Percentiles rank a stretch among this genome's conserved stretches.
Evolutionary conservation across 2,888 invertebrate species (phyloP).

Genomic region (Tenthredo notha): DNA sequence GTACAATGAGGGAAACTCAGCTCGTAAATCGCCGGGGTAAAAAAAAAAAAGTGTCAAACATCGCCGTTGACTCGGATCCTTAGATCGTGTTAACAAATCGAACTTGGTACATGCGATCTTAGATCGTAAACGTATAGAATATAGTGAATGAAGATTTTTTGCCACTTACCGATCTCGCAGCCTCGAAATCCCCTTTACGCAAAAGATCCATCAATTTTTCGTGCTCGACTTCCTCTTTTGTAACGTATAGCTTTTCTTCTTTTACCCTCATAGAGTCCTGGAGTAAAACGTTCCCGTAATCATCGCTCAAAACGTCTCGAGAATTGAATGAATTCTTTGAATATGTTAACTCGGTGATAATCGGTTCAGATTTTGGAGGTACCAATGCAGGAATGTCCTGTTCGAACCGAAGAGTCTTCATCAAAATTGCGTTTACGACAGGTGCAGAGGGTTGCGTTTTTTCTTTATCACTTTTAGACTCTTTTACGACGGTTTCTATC

Average conservation of each 20-base stretch:
- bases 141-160: not conserved
- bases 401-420: constrained; percentile 71
- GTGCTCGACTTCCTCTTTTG: constrained; percentile 71
- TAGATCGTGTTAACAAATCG: not conserved
- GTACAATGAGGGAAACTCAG: not conserved
- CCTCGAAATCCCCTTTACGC: constrained; percentile 68
- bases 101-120: not conserved
- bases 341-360: constrained; percentile 19
- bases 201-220: constrained; percentile 71
- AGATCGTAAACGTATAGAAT: not conserved
- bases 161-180: constrained; percentile 71
- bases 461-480: constrained; percentile 5
- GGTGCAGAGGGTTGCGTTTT: not conserved
- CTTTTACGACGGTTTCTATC: not conserved
- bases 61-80: not conserved
- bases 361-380: constrained; percentile 55
- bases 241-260: constrained; percentile 68
- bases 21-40: not conserved
- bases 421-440: constrained; percentile 67
- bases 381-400: constrained; percentile 65
- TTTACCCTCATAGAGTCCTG: constrained; percentile 59
- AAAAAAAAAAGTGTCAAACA: constrained; percentile 1
- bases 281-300: constrained; percentile 66
- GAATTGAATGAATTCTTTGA: constrained; percentile 65
- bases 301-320: constrained; percentile 69